Evolutionary conservation across 2,888 invertebrate species (phyloP).

Genomic region (Scaptomyza parva): DNA sequence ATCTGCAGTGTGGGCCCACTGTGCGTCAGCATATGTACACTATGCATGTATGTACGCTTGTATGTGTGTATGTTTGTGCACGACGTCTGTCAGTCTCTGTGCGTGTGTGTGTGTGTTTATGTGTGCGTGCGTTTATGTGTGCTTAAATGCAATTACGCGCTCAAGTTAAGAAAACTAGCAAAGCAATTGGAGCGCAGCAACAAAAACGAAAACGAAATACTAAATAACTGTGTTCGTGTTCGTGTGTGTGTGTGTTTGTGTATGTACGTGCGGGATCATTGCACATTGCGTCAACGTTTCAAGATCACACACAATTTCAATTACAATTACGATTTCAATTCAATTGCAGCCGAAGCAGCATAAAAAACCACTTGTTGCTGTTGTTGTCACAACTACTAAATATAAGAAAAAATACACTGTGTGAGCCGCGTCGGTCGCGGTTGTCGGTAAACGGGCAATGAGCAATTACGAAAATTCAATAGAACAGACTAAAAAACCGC

Average conservation of each 20-base stretch:
- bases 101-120: conserved; percentile 27
- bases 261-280: conserved; percentile 71
- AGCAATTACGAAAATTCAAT: conserved; percentile 62
- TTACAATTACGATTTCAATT: conserved; percentile 47
- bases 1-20: conserved; percentile 48
- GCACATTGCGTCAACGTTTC: conserved; percentile 79
- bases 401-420: conserved; percentile 25
- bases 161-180: conserved; percentile 73
- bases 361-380: too few species aligned
- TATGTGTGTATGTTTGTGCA: conserved; percentile 5
- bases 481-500: conserved; percentile 44
- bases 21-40: conserved; percentile 54
- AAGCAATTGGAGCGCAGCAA: conserved; percentile 70
- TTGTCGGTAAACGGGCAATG: conserved; percentile 46
- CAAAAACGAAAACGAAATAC: conserved; percentile 60
- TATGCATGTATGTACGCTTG: not conserved
- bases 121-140: conserved; percentile 36
- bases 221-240: conserved; percentile 28
- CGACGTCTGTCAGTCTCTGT: conserved; percentile 49
- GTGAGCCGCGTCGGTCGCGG: conserved; percentile 49
- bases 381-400: conserved; percentile 1
- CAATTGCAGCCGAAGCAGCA: conserved; percentile 36
- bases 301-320: conserved; percentile 70
- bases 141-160: conserved; percentile 77
- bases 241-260: conserved; percentile 31